These are phyloP conservation scores for Lerema accius DNA, from an alignment of 1,140 invertebrate species.

Conservation along the genomic window DNA sequence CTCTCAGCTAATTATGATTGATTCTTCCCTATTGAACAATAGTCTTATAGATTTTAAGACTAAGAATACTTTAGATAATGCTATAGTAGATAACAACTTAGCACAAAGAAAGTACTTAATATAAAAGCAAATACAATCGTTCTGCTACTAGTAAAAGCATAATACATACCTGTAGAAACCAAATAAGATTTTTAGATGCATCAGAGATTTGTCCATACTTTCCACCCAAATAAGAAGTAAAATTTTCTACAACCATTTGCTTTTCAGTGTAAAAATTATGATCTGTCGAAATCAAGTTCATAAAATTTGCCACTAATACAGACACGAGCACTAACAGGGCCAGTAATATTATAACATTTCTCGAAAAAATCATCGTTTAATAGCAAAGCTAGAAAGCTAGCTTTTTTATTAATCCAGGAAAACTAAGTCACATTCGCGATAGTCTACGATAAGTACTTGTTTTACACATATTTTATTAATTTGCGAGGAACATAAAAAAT, in stretches of 20 bases:
- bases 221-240: conserved; percentile 58
- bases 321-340: conserved; percentile 66
- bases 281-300: conserved; percentile 73
- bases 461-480: neutral
- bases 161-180: conserved; percentile 89
- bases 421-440: conserved; percentile 2
- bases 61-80: no score
- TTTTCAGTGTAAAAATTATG: conserved; percentile 66
- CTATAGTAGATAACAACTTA: no score
- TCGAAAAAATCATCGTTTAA: conserved; percentile 69
- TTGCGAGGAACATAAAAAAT: neutral
- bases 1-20: no score
- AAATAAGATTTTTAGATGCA: conserved; percentile 85
- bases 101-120: no score
- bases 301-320: conserved; percentile 74
- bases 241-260: conserved; percentile 57
- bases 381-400: conserved; percentile 3
- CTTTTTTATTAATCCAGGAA: neutral
- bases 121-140: no score
- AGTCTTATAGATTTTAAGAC: no score
- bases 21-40: no score
- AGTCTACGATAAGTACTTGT: neutral
- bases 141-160: conserved; percentile 11
- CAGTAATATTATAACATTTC: conserved; percentile 62
- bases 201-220: conserved; percentile 81